Base-by-base conservation (phyloP, 2,797 vertebrate genomes). In the Coregonus ussuriensis region DNA sequence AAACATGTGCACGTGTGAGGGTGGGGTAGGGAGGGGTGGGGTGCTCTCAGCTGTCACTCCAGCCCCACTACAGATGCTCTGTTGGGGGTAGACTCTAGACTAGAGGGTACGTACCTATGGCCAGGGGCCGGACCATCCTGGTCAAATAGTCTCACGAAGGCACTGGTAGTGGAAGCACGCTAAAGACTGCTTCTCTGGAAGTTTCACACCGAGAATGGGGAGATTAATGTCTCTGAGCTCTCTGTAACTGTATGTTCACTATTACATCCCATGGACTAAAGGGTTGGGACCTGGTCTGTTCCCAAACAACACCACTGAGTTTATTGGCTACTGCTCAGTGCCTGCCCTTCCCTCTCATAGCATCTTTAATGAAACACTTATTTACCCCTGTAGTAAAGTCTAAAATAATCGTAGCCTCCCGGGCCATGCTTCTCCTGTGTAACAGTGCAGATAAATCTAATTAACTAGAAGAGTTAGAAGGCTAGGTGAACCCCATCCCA, bases 401-500 rank as follows among this genome's bases (percentile, higher is more conserved):
- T 75, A 54, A 59, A 71, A 59, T 21, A 66, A 7, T 35, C 21
- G 18, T 18, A 3, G 35, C 72, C 35, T 59, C 5, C 33, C 41
- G 3, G 41, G 68, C 69, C 3, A 54, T 84, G 33, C 41, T 56
- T 82, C 67, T 72, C 2, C 59, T 25, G 59, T 54, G 47, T 73
- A 84, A 76, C 67, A 35, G 74, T 79, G 78, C 74, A n/a, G 63
- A 29, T 63, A 77, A 71, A 82, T 72, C 68, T 66, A 67, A 81
- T 84, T 77, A 81, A 16, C 56, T 18, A 37, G 63, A 62, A 63
- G 67, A 7, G 66, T 63, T 18, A 71, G 25, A 65, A 29, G 62
- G 37, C 70, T 35, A 6, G 15, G 21, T 65, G 35, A 51, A 35
- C 29, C 5, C 21, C 41, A 35, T n/a, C 47, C 14, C 29, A 67